Evolutionary conservation across 1,140 invertebrate genomes (phyloP), one percentile per base, ranked within the genome.

Genomic region (Pygmarrhopalites habei): DNA sequence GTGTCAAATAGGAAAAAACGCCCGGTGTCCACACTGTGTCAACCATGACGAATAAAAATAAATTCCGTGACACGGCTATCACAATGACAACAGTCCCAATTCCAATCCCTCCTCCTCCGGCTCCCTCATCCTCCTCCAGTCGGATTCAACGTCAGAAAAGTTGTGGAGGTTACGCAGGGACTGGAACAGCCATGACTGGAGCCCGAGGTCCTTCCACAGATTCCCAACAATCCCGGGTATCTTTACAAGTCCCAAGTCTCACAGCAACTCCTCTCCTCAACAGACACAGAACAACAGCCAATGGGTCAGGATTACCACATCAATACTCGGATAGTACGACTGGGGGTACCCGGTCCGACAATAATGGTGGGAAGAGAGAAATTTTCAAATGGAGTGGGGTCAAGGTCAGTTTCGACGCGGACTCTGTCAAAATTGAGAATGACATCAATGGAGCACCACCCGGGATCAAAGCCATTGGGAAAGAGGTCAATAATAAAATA

Each of bases 371-470:
- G 7, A 69, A 65, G 60, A 41, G 66, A 43, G 70, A 72, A 39
- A 66, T 29, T 21, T 66, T 72, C 56, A 72, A 72, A 61, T 72
- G 70, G 70, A 68, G 62, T 41, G 70, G 70, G 21, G 70, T 72
- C 46, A 70, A 60, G 23, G 64, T 72, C 26, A 67, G 65, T 32
- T 72, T 70, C 57, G 70, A 72, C 63, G 70, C 70, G 1, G 70
- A 72, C 29, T 70, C 68, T 21, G 56, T 68, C 39, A 72, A 72
- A 57, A 72, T 72, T 55, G 70, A 72, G 56, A 72, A 72, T 58
- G 68, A 69, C 64, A 68, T 69, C 1, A 72, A 72, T 49, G 70
- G 70, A 23, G 68, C 51, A 35, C 70, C 68, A 53, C 59, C 63
- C 2, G 70, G 68, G 28, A 62, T 70, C 35, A 70, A 68, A 39